These are phyloP conservation scores for Rhinogobius similis DNA, from an alignment of 2,113 vertebrate species.

Conservation along the genomic window DNA sequence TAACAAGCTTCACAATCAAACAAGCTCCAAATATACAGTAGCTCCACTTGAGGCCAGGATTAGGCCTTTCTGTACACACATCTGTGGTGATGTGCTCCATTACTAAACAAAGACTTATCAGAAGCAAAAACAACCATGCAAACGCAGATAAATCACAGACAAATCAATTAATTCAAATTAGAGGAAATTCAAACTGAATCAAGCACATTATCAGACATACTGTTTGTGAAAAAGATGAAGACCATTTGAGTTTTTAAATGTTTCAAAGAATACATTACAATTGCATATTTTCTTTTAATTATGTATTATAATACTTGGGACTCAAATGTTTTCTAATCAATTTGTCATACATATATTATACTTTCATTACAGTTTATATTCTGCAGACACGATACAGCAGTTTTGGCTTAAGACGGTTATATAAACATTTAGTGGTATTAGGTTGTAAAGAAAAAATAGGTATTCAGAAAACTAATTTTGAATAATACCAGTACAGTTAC, in stretches of 20 bases:
- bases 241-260: constrained; percentile 2
- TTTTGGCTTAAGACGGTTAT: neutral
- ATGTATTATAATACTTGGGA: neutral
- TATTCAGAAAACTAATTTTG: too few relatives aligned
- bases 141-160: constrained; percentile 73
- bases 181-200: constrained; percentile 39
- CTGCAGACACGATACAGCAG: neutral
- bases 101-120: constrained; percentile 74
- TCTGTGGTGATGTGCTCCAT: constrained; percentile 70
- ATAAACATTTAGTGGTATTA: neutral
- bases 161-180: constrained; percentile 70
- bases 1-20: constrained; percentile 72
- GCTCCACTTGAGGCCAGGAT: constrained; percentile 79
- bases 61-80: constrained; percentile 72
- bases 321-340: neutral
- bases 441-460: too few relatives aligned
- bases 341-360: neutral
- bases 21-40: constrained; percentile 71
- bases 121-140: constrained; percentile 68
- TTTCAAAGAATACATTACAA: neutral
- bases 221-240: constrained; percentile 23
- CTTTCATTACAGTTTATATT: neutral
- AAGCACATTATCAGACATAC: constrained; percentile 33
- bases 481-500: too few relatives aligned
- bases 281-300: neutral